A percentile compares a stretch with the other conserved stretches of the same genome.
Evolutionary conservation across 2,888 invertebrate species (phyloP).

Genomic region (Litoditis marina): DNA sequence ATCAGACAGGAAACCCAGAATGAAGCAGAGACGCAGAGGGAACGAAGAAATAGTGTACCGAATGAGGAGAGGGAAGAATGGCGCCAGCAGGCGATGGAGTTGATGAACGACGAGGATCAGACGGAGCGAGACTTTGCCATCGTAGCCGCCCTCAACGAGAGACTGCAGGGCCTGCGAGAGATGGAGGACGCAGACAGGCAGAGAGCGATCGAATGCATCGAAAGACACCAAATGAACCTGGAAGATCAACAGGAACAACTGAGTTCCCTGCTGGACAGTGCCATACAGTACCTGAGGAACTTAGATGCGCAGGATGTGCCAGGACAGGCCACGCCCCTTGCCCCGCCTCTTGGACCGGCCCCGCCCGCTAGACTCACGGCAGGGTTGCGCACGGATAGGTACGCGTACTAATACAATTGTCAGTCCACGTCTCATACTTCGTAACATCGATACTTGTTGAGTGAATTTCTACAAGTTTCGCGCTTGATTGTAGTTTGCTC

Average conservation of each 20-base stretch:
- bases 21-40: constrained; percentile 19
- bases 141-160: constrained; percentile 33
- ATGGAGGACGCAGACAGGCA: constrained; percentile 43
- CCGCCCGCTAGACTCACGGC: too few relatives aligned
- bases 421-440: too few relatives aligned
- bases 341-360: too few relatives aligned
- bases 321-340: too few relatives aligned
- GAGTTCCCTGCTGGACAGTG: constrained; percentile 42
- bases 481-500: too few relatives aligned
- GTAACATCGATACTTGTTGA: too few relatives aligned
- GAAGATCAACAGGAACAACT: constrained; percentile 51
- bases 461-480: too few relatives aligned
- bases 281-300: constrained; percentile 42
- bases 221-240: constrained; percentile 46
- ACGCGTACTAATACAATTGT: too few relatives aligned
- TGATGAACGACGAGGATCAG: constrained; percentile 34
- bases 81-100: constrained; percentile 28
- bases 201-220: constrained; percentile 44
- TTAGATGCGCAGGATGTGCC: constrained; percentile 22
- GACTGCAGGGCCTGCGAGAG: constrained; percentile 29
- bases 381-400: too few relatives aligned
- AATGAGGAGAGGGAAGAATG: constrained; percentile 17
- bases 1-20: neutral
- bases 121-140: constrained; percentile 36
- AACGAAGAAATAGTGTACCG: too few relatives aligned